Evolutionary conservation across 2,888 invertebrate genomes (phyloP), one percentile per base, ranked within the genome.

Genomic region (Tridacna crocea): DNA sequence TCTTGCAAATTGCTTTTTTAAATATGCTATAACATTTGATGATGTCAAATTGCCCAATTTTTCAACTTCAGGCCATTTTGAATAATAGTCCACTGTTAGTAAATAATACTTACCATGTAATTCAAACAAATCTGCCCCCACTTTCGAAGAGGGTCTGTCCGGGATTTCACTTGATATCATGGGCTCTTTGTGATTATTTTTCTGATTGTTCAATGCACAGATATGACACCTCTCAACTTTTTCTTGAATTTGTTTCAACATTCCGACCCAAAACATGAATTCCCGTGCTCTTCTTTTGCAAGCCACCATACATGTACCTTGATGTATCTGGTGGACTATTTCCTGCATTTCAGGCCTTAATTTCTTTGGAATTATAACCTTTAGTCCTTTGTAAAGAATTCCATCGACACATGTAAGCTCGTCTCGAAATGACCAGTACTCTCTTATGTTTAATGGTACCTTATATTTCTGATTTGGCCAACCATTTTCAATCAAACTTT

Each of bases 91-190:
- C 19, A 87, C 66, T 58, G 80, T 80, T n/a, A 83, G 24, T 22
- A 83, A 46, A 36, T 84, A 84, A 47, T 84, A 65, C 17, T 80
- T 17, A 17, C 79, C 79, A 22, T 84, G 46, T 15, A 66, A 83
- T 19, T 78, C 77, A 74, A 82, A 87, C 51, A 88, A 66, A 72
- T 82, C 85, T 61, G 76, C 82, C 19, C 79, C 82, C 22, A 88
- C 22, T 58, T 81, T 85, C 17, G 74, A 24, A 72, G 80, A 85
- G 17, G 88, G 83, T 46, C 79, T 73, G 26, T 80, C 75, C 22
- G 84, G 86, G n/a, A 82, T 78, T 36, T 84, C 79, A 72, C 77
- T 83, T 17, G 76, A 55, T 17, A 80, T 75, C 36, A 88, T 61
- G 15, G 82, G 75, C 74, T 86, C 77, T 65, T 72, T 75, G 11